Conservation (phyloP, 2,113 vertebrate genomes). For the Laticauda colubrina region DNA sequence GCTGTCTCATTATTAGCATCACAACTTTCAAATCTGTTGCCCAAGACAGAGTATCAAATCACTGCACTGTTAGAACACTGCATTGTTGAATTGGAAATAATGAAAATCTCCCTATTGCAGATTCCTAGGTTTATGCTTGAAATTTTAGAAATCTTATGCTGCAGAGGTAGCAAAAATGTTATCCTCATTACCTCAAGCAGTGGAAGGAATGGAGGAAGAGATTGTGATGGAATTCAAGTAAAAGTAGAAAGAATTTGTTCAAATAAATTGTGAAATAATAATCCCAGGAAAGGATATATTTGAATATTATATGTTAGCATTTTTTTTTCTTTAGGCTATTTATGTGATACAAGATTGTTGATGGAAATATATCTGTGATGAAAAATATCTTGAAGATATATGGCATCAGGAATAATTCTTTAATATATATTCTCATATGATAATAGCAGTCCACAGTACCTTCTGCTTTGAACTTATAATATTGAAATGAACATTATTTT, state of each 20-base stretch:
- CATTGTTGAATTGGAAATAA: background rate
- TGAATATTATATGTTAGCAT: background rate
- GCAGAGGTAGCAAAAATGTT: background rate
- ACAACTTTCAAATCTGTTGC: background rate
- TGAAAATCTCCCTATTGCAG: background rate
- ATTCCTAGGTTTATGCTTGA: background rate
- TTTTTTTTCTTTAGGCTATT: background rate
- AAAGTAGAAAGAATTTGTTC: background rate
- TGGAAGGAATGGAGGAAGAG: background rate
- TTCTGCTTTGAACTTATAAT: background rate
- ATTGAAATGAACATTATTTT: background rate
- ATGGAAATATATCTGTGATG: background rate
- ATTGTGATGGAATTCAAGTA: background rate
- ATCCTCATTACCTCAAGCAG: background rate
- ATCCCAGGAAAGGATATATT: background rate
- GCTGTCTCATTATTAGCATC: background rate
- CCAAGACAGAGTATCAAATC: background rate
- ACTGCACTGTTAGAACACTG: background rate
- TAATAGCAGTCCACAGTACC: background rate
- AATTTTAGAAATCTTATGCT: background rate
- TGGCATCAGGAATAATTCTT: background rate
- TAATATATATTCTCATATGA: background rate
- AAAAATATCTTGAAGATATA: background rate
- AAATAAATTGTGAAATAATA: background rate
- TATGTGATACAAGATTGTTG: background rate